Conservation (phyloP, 1,140 invertebrate genomes). For the Venustaconcha ellipsiformis region DNA sequence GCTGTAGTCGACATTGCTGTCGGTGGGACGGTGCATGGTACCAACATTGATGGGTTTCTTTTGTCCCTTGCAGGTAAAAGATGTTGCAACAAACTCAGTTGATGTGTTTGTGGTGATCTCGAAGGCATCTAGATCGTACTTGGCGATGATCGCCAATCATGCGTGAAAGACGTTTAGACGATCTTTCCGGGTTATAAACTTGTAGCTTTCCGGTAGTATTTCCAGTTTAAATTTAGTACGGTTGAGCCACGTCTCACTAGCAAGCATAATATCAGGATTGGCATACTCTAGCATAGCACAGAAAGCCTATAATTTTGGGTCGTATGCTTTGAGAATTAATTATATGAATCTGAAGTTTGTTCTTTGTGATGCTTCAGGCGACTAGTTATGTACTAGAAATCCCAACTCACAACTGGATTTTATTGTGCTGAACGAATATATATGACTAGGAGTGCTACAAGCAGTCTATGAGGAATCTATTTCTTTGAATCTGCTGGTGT, state of each 20-base stretch:
- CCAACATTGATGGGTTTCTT: constrained; percentile 1
- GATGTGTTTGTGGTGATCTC: background rate
- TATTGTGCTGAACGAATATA: background rate
- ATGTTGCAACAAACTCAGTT: background rate
- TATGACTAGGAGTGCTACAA: background rate
- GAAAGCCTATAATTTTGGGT: constrained; percentile 1
- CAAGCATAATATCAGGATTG: background rate
- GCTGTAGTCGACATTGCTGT: background rate
- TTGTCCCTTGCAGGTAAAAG: background rate
- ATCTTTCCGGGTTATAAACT: background rate
- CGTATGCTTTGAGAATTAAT: background rate
- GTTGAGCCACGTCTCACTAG: constrained; percentile 8
- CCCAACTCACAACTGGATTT: background rate
- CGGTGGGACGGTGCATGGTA: background rate
- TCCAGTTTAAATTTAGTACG: background rate
- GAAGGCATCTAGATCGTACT: background rate
- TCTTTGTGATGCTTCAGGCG: constrained; percentile 1
- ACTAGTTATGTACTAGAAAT: background rate
- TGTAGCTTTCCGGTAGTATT: background rate
- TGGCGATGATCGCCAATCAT: background rate
- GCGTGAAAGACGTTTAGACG: background rate
- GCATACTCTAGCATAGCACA: constrained; percentile 1
- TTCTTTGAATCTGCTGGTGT: constrained; percentile 3
- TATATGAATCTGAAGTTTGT: background rate
- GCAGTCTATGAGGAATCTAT: background rate